Percentiles rank a stretch among this genome's conserved stretches.
Conservation (phyloP, 2,888 invertebrate species). For the Pristionchus mayeri region DNA sequence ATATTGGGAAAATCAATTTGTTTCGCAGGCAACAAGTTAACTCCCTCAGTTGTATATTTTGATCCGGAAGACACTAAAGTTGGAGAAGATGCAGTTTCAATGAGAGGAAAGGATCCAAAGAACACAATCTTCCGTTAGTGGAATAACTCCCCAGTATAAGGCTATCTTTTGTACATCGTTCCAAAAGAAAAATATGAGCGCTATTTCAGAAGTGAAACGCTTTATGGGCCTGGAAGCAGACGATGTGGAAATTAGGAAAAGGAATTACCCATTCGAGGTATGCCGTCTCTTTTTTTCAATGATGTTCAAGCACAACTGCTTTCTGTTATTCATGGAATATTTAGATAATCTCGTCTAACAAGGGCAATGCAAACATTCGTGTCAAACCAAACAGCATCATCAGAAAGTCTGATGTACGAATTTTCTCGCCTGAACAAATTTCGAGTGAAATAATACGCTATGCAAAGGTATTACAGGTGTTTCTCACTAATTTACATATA, state of each 20-base stretch:
- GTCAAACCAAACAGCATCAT: background rate
- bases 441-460: background rate
- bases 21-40: background rate
- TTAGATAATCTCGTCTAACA: background rate
- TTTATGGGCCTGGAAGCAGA: no score
- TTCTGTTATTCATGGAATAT: background rate
- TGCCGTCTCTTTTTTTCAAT: background rate
- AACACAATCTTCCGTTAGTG: constrained; percentile 1
- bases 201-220: no score
- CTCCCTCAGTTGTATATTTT: constrained; percentile 15
- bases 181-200: no score
- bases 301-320: background rate
- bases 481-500: no score
- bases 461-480: background rate
- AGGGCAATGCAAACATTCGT: background rate
- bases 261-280: no score
- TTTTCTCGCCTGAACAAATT: constrained; percentile 1
- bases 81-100: background rate
- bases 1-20: background rate
- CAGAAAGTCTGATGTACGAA: background rate
- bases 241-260: no score
- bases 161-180: no score
- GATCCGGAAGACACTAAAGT: background rate
- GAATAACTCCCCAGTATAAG: no score
- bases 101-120: background rate